These are phyloP conservation scores for Lordiphosa collinella DNA, from an alignment of 1,140 invertebrate genomes.

Conservation along the genomic window DNA sequence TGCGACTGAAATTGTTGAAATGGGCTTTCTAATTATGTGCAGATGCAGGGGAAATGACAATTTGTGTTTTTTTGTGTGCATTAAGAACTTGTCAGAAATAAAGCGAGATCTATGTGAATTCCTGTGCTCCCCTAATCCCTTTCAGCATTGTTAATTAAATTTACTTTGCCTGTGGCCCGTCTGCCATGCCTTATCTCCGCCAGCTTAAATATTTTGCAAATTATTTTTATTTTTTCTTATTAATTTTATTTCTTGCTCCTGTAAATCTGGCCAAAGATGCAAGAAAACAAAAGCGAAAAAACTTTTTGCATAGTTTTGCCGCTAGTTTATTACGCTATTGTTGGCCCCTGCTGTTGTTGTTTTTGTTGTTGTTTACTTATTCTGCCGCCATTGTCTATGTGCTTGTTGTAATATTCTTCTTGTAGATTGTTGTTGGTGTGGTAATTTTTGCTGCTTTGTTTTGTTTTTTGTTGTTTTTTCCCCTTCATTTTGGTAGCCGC, in stretches of 20 bases:
- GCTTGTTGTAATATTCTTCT: constrained; percentile 59
- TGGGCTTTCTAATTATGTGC: constrained; percentile 40
- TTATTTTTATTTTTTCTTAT: constrained; percentile 26
- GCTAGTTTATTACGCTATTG: constrained; percentile 70
- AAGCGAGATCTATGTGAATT: too few species aligned
- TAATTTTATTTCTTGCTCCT: constrained; percentile 38
- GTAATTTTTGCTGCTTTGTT: neutral
- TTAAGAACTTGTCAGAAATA: constrained; percentile 36
- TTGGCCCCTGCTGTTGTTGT: constrained; percentile 28
- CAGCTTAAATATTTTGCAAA: constrained; percentile 58
- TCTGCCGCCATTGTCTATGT: constrained; percentile 56
- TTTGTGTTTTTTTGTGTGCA: constrained; percentile 9
- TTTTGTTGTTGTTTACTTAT: constrained; percentile 63
- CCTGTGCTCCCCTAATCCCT: constrained; percentile 7
- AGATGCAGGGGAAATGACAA: constrained; percentile 11
- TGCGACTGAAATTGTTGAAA: constrained; percentile 9
- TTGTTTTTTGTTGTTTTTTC: constrained; percentile 13
- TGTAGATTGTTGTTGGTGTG: neutral
- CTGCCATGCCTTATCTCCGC: constrained; percentile 16
- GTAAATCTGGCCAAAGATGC: constrained; percentile 23
- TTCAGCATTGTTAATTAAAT: constrained; percentile 64
- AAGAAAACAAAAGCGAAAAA: constrained; percentile 27
- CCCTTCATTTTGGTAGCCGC: constrained; percentile 37
- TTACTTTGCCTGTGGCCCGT: constrained; percentile 20
- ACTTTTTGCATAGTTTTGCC: constrained; percentile 46